Evolutionary conservation across 2,113 vertebrate species (phyloP).

Genomic region (Galeopterus variegatus): DNA sequence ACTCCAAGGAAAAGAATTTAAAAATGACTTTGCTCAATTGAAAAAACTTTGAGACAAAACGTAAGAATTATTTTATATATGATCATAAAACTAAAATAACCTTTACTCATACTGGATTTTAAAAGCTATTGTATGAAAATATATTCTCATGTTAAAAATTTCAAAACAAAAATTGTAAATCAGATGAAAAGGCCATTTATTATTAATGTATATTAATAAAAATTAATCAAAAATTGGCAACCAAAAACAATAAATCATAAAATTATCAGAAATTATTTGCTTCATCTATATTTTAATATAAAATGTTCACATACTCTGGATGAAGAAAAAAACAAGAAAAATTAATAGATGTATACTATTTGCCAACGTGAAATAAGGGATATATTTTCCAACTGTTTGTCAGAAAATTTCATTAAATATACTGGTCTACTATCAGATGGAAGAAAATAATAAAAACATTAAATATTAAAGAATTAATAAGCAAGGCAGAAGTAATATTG

Average conservation of each 20-base stretch:
- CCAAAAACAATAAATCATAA: conserved; percentile 8
- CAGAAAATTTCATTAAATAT: conserved; percentile 19
- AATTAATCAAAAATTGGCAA: not conserved
- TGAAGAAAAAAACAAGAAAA: conserved; percentile 9
- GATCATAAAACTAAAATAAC: conserved; percentile 52
- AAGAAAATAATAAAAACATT: conserved; percentile 48
- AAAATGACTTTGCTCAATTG: not conserved
- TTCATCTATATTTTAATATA: conserved; percentile 24
- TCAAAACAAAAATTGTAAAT: not conserved
- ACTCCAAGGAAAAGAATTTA: not conserved
- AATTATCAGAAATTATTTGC: conserved; percentile 9
- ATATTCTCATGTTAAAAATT: not conserved
- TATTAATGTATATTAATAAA: not conserved
- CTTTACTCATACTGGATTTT: not conserved
- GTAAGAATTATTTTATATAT: not conserved
- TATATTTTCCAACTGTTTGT: conserved; percentile 27
- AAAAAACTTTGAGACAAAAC: conserved; percentile 30
- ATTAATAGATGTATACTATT: not conserved
- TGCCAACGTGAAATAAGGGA: not conserved
- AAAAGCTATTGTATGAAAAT: not conserved
- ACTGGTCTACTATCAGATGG: not conserved
- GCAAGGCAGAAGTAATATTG: not conserved
- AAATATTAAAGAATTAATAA: conserved; percentile 12
- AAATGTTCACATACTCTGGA: not conserved
- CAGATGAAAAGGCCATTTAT: conserved; percentile 8